Evolutionary conservation across 1,140 invertebrate species (phyloP).

Genomic region (Solenopsis invicta): DNA sequence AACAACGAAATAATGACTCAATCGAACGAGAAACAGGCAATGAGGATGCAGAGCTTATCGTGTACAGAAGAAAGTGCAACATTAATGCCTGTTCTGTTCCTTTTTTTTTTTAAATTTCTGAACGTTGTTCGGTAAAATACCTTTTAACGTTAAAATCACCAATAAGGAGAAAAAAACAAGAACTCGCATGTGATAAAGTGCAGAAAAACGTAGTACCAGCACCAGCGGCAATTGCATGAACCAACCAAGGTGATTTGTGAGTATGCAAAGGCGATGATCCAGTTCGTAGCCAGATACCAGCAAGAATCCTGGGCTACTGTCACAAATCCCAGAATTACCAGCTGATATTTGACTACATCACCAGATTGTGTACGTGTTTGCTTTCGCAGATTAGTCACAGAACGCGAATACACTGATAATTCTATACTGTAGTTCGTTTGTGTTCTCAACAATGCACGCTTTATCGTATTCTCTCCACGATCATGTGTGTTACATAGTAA

Average conservation of each 20-base stretch:
- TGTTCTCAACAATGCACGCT: conserved; percentile 11
- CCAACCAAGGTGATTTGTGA: conserved; percentile 81
- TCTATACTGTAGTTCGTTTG: conserved; percentile 21
- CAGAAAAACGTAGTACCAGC: conserved; percentile 78
- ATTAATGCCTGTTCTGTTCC: not conserved
- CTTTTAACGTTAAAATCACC: conserved; percentile 27
- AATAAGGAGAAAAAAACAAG: not conserved
- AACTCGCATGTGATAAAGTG: conserved; percentile 74
- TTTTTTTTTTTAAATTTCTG: not conserved
- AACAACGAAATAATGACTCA: not conserved
- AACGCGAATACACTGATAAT: conserved; percentile 79
- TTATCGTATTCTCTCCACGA: conserved; percentile 5
- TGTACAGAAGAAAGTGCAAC: not conserved
- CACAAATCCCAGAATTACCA: conserved; percentile 96
- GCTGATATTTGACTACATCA: conserved; percentile 96
- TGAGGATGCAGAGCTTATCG: not conserved
- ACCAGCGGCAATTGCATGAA: conserved; percentile 84
- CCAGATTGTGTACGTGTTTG: conserved; percentile 83
- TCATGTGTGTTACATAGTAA: not conserved
- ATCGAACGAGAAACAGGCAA: conserved; percentile 7
- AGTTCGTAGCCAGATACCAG: conserved; percentile 91
- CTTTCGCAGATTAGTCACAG: conserved; percentile 84
- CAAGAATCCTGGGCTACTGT: conserved; percentile 92
- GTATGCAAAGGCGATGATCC: conserved; percentile 86
- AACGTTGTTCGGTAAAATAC: not conserved